A percentile compares a stretch with the other conserved stretches of the same genome.
Conservation (phyloP, 2,888 invertebrate genomes). For the Willowsia nigromaculata region DNA sequence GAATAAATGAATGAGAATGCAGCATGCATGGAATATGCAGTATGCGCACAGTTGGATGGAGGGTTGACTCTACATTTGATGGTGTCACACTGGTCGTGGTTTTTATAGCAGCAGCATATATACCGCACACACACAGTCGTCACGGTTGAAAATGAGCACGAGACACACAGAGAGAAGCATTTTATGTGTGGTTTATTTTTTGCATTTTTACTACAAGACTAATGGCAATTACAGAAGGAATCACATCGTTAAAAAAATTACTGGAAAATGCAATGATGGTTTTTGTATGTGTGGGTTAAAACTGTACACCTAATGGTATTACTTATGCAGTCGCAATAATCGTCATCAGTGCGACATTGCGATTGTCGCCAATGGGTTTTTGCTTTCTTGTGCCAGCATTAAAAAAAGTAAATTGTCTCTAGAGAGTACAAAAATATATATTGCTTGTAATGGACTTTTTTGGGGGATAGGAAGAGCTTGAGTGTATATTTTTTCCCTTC, state of each 20-base stretch:
- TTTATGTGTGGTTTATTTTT: background rate
- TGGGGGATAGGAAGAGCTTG: background rate
- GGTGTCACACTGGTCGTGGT: conserved; percentile 39
- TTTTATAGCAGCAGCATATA: background rate
- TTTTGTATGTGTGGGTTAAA: background rate
- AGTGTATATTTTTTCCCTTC: background rate
- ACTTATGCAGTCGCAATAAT: background rate
- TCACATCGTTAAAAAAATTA: conserved; percentile 39
- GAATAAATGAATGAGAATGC: background rate
- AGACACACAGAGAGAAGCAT: background rate
- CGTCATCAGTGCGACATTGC: conserved; percentile 2
- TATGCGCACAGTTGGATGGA: background rate
- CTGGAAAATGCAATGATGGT: conserved; percentile 6
- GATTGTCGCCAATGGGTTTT: conserved; percentile 24
- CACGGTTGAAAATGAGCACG: conserved; percentile 17
- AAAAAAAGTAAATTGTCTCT: conserved; percentile 32
- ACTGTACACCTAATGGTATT: background rate
- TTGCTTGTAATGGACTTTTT: background rate
- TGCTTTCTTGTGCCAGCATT: background rate
- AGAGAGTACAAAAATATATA: background rate
- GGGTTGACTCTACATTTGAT: background rate
- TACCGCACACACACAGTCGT: background rate
- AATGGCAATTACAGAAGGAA: conserved; percentile 14
- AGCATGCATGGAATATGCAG: background rate
- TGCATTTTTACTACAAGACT: background rate